Base-by-base conservation (phyloP, 2,113 vertebrate genomes). In the Callipepla californica region DNA sequence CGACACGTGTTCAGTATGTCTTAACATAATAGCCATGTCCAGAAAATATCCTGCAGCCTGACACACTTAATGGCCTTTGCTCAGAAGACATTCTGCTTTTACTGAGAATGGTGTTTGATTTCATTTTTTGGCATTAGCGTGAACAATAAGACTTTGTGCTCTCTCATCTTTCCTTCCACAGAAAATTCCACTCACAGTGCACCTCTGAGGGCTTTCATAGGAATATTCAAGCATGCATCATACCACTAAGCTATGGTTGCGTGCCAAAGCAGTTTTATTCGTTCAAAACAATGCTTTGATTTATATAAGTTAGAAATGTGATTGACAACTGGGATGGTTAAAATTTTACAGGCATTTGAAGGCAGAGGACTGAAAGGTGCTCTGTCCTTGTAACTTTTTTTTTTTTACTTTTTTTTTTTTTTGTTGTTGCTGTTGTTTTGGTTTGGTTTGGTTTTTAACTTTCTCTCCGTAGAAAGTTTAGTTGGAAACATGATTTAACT, bases 1-100 rank as follows among this genome's bases (percentile, higher is more conserved):
- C 85, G 95, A 78, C 95, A 96, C 65, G 83, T 88, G 85, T 91
- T 96, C 78, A 38, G 63, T 89, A 87, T 80, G 81, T 86, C 47
- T 95, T 93, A 86, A 86, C 90, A 86, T 93, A 95, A 93, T 79
- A 95, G 36, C 84, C 57, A 34, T 90, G 90, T 94, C 88, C 95
- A 82, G 85, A 96, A 96, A 62, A 88, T 95, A 81, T 72, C 70
- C 32, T 92, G 25, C 36, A 86, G 70, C 80, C 76, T 70, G 69
- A 85, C 74, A 74, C 45, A 50, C 59, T 89, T 89, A 96, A 86
- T 80, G 79, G 74, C 85, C 59, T 88, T 74, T 87, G 59, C 74
- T 85, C 74, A 73, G 80, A 87, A 85, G 51, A 87, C 36, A 67
- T 19, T 95, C 53, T n/a, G 30, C 30, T 47, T 91, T 82, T n/a